Percentiles rank a stretch among this genome's conserved stretches.
phyloP scores from a whole-genome alignment of 2,888 invertebrate genomes.

The Rambutsinella grinnellia region DNA sequence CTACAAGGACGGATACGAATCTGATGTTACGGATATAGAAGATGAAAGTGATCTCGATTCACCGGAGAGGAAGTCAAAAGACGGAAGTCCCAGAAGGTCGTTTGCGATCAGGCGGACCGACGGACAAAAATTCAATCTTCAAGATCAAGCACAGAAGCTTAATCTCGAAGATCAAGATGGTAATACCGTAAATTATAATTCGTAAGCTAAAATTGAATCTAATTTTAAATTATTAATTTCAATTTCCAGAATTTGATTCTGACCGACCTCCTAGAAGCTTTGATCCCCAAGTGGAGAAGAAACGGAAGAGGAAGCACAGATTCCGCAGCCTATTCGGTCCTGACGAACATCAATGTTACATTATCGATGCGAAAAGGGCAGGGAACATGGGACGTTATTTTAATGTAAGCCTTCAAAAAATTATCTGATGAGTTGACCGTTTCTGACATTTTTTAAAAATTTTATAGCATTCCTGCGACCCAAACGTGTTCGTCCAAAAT shows the following conservation, averaged over 20 bases:
- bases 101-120: conserved; percentile 16
- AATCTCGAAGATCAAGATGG: background rate
- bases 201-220: background rate
- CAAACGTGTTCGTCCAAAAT: conserved; percentile 98
- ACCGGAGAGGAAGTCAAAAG: background rate
- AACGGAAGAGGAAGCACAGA: background rate
- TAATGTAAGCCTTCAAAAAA: conserved; percentile 86
- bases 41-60: conserved; percentile 13
- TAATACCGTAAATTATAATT: background rate
- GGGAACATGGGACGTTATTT: conserved; percentile 97
- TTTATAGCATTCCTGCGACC: conserved; percentile 83
- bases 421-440: background rate
- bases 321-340: conserved; percentile 15
- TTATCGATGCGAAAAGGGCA: conserved; percentile 96
- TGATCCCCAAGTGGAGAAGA: background rate
- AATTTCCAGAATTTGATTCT: no score
- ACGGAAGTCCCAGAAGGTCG: background rate
- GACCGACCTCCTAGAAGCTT: background rate
- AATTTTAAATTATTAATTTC: no score
- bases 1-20: conserved; percentile 63
- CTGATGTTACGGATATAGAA: conserved; percentile 34
- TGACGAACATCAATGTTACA: conserved; percentile 87
- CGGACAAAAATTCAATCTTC: conserved; percentile 17
- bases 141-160: no score
- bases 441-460: conserved; percentile 5